These are phyloP conservation scores for Melanotaenia maccullochi DNA, from an alignment of 2,797 vertebrate species.

Conservation along the genomic window DNA sequence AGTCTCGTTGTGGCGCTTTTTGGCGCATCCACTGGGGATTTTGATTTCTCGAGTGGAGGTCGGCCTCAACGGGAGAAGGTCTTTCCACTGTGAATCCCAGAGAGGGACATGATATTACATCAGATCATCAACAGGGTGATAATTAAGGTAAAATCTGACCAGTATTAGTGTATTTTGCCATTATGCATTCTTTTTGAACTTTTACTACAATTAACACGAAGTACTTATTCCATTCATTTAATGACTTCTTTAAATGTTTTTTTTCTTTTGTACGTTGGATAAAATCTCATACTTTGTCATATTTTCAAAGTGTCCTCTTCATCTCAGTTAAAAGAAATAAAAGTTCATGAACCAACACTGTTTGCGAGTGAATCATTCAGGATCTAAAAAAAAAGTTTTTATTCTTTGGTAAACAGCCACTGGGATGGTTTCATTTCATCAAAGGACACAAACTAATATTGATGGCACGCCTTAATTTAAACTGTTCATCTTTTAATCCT, in stretches of 20 bases:
- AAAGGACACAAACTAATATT: background rate
- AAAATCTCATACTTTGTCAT: background rate
- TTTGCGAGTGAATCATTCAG: no score
- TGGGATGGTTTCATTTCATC: no score
- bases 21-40: slow-evolving; percentile 42
- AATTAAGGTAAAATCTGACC: background rate
- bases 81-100: slow-evolving; percentile 87
- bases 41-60: slow-evolving; percentile 45
- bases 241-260: no score
- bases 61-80: slow-evolving; percentile 86
- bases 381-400: no score
- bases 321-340: no score
- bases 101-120: background rate
- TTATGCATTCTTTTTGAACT: no score
- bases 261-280: background rate
- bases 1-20: slow-evolving; percentile 54
- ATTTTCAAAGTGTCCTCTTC: no score
- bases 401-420: no score
- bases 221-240: no score
- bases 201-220: no score
- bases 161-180: no score
- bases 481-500: background rate
- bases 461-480: background rate
- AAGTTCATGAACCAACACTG: no score
- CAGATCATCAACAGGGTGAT: background rate